phyloP scores from a whole-genome alignment of 2,888 invertebrate genomes.

The Lochmaea crataegi region DNA sequence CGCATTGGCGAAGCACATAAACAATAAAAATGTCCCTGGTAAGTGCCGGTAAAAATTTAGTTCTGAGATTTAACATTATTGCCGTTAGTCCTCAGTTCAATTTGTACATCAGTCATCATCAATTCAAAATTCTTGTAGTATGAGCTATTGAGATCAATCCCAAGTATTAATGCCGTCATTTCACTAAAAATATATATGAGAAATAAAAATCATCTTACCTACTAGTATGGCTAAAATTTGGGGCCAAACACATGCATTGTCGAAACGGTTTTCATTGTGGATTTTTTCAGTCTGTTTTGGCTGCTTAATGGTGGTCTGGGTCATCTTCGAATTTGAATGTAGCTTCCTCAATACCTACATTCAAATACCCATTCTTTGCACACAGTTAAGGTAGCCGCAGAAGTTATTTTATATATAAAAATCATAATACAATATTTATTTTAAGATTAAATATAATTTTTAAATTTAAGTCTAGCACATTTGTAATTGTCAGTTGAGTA shows the following conservation, averaged over 20 bases:
- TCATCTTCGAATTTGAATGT: background rate
- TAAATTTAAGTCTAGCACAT: background rate
- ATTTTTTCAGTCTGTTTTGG: background rate
- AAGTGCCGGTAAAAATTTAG: too few relatives aligned
- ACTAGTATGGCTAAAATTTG: conserved; percentile 23
- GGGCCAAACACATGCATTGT: conserved; percentile 19
- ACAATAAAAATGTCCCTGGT: too few relatives aligned
- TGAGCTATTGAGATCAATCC: too few relatives aligned
- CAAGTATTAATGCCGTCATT: conserved; percentile 28
- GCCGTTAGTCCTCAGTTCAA: too few relatives aligned
- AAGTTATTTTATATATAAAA: background rate
- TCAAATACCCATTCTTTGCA: background rate
- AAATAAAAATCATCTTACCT: conserved; percentile 54
- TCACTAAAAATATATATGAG: conserved; percentile 53
- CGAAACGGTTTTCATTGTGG: background rate
- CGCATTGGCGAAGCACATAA: too few relatives aligned
- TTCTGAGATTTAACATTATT: too few relatives aligned
- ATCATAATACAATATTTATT: background rate
- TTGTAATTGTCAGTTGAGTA: background rate
- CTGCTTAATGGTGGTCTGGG: background rate
- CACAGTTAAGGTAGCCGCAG: background rate
- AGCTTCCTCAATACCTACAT: background rate
- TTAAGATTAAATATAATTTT: background rate
- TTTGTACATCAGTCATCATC: too few relatives aligned
- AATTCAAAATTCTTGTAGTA: too few relatives aligned